These are phyloP conservation scores for Campoletis raptor DNA, from an alignment of 2,888 invertebrate genomes.

Conservation along the genomic window DNA sequence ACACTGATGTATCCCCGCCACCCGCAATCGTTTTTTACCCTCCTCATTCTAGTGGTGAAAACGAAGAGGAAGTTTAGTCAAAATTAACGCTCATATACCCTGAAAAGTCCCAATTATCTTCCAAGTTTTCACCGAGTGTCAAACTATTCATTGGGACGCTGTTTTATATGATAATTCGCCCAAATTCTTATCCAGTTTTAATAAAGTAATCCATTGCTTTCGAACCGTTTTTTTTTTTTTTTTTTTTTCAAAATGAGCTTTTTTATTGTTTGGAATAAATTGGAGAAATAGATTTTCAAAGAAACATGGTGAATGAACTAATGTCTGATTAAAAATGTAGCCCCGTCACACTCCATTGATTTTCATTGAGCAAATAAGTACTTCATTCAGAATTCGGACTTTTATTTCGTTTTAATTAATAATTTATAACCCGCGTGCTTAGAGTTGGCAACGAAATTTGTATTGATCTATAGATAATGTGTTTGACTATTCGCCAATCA, in stretches of 20 bases:
- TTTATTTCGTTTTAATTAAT: too few relatives aligned
- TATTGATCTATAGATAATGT: too few relatives aligned
- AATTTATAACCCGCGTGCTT: too few relatives aligned
- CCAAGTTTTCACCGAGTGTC: not conserved
- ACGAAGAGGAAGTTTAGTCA: not conserved
- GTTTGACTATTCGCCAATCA: too few relatives aligned
- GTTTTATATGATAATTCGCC: not conserved
- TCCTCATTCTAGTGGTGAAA: slow-evolving; percentile 3
- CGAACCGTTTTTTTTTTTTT: not conserved
- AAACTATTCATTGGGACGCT: not conserved
- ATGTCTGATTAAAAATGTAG: not conserved
- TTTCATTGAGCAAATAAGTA: not conserved
- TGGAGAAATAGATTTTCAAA: not conserved
- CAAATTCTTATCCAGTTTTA: not conserved
- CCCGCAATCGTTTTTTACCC: not conserved
- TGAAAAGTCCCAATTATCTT: not conserved
- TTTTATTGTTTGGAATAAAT: not conserved
- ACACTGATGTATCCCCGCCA: not conserved
- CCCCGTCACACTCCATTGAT: not conserved
- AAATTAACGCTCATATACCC: not conserved
- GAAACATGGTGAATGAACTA: not conserved
- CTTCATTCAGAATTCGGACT: too few relatives aligned
- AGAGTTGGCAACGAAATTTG: too few relatives aligned
- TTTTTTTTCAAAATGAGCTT: not conserved
- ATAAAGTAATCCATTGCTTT: not conserved